Base-by-base conservation (phyloP, 2,888 invertebrate species). In the Microchrysa polita region DNA sequence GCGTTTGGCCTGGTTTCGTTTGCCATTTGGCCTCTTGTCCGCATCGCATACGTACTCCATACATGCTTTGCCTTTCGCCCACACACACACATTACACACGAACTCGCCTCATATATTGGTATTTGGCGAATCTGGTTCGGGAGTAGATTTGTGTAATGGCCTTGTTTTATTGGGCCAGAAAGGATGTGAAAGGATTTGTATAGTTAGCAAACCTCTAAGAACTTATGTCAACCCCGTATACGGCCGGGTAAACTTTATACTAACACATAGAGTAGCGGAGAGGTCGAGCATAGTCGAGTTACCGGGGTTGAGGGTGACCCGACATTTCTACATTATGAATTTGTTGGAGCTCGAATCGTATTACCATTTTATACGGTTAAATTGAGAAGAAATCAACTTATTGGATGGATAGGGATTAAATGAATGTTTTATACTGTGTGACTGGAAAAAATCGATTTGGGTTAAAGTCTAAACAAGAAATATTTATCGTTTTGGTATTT, bases 111-210 rank as follows among this genome's bases (percentile, higher is more conserved):
- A 60, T 67, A 73, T 63, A 55, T 67, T 55, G 57, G 69, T 69
- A 55, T 69, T 42, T 73, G 73, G 73, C 60, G 74, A 63, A 71
- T 72, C 57, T 44, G 53, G 57, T 57, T 73, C 63, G 72, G 73
- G 73, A 76, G 76, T 76, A 76, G 76, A 76, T 76, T 76, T 76
- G 76, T 76, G 76, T 75, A 76, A 76, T 76, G 72, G 75, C 74
- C 75, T 74, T 75, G 75, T 76, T 76, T 75, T 76, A 76, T 76
- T 76, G 74, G 71, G 73, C 76, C 74, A 76, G 75, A 76, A 73
- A 73, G 73, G 73, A 73, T 73, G 73, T 65, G 74, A 74, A 76
- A 76, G 76, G 76, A 76, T 76, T 76, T 76, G 76, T 75, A n/a
- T n/a, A 75, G 73, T 73, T 76, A 74, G 74, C 76, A 76, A 74